phyloP scores from a whole-genome alignment of 1,140 invertebrate genomes.

The Eciton burchellii region DNA sequence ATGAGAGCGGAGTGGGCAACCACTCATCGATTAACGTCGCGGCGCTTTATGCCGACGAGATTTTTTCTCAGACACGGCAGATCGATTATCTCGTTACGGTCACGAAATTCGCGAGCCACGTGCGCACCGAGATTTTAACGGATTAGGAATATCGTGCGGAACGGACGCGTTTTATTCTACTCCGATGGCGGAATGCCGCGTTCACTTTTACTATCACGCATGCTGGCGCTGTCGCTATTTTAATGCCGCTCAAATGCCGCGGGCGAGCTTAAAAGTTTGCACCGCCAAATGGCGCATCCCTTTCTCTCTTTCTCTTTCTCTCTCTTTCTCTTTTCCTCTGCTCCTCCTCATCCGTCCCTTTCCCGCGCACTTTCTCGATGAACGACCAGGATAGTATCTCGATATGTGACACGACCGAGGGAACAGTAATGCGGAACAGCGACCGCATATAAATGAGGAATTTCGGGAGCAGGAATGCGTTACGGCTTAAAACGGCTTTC shows the following conservation, averaged over 20 bases:
- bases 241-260: conserved; percentile 29
- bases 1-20: not conserved
- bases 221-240: not conserved
- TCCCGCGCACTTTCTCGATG: conserved; percentile 30
- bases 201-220: conserved; percentile 12
- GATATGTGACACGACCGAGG: conserved; percentile 53
- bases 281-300: conserved; percentile 2
- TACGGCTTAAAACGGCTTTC: conserved; percentile 59
- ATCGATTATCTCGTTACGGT: not conserved
- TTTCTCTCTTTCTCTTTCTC: not conserved
- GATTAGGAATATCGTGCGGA: not conserved
- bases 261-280: conserved; percentile 4
- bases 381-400: conserved; percentile 47
- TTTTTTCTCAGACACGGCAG: not conserved
- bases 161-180: not conserved
- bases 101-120: not conserved
- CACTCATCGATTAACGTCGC: not conserved
- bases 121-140: not conserved
- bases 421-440: conserved; percentile 49
- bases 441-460: conserved; percentile 55
- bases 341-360: not conserved
- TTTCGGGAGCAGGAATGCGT: conserved; percentile 51
- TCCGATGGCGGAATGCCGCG: not conserved
- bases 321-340: not conserved
- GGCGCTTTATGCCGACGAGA: not conserved